A percentile compares a stretch with the other conserved stretches of the same genome.
phyloP scores from a whole-genome alignment of 2,113 vertebrate species.

The Callithrix jacchus region DNA sequence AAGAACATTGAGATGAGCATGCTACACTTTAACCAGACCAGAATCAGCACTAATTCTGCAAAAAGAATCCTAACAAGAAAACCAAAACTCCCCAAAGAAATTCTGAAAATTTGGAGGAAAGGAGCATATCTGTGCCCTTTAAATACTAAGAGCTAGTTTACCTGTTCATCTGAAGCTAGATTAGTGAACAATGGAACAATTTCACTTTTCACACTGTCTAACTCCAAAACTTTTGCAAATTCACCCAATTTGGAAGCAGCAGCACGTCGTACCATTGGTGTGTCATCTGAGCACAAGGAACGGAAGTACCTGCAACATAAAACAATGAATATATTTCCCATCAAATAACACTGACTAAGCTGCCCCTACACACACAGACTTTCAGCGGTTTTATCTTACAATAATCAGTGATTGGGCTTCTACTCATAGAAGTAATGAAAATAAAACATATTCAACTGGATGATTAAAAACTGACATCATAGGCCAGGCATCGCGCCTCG shows the following conservation, averaged over 20 bases:
- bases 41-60: conserved; percentile 28
- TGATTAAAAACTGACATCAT: not conserved
- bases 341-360: not conserved
- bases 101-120: not conserved
- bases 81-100: conserved; percentile 14
- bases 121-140: not conserved
- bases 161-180: conserved; percentile 94
- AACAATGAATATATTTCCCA: conserved; percentile 25
- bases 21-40: conserved; percentile 13
- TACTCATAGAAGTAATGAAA: not conserved
- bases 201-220: conserved; percentile 94
- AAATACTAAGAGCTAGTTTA: conserved; percentile 63
- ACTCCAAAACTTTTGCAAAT: conserved; percentile 94
- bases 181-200: conserved; percentile 94
- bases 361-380: not conserved
- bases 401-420: not conserved
- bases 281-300: conserved; percentile 93
- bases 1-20: not conserved
- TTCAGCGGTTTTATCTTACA: conserved; percentile 9
- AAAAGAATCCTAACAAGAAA: not conserved
- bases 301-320: conserved; percentile 88
- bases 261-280: conserved; percentile 94
- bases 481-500: too few relatives aligned
- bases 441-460: not conserved
- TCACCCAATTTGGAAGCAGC: conserved; percentile 94